Percentiles rank a stretch among this genome's conserved stretches.
Evolutionary conservation across 1,140 invertebrate species (phyloP).

Genomic region (Drosophila subobscura): DNA sequence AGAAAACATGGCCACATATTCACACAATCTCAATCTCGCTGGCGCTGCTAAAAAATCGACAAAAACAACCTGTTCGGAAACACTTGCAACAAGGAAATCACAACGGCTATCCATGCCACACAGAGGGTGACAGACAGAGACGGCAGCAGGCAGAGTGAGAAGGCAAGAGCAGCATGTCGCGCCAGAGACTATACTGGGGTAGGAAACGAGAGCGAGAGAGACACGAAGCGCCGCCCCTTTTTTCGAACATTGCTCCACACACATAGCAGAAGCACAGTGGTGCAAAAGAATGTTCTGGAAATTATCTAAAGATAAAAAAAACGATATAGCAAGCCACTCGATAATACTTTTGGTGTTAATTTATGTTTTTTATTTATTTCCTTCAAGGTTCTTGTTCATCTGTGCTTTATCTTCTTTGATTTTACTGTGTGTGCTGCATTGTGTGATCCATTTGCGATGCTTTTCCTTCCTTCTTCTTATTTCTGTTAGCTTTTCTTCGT

Average conservation of each 20-base stretch:
- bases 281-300: background rate
- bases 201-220: constrained; percentile 28
- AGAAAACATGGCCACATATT: constrained; percentile 75
- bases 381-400: too few species aligned
- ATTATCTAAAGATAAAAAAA: too few species aligned
- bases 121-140: constrained; percentile 29
- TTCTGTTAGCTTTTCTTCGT: background rate
- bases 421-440: too few species aligned
- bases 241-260: constrained; percentile 47
- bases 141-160: constrained; percentile 21
- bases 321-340: too few species aligned
- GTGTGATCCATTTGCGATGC: too few species aligned
- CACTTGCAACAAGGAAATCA: constrained; percentile 82
- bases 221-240: constrained; percentile 73
- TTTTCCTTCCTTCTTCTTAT: too few species aligned
- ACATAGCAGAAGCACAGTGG: constrained; percentile 46
- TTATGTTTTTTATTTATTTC: too few species aligned
- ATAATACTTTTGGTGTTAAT: too few species aligned
- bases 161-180: constrained; percentile 16
- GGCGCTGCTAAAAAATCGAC: constrained; percentile 81
- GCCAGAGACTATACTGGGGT: constrained; percentile 30
- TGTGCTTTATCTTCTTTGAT: too few species aligned
- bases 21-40: constrained; percentile 75
- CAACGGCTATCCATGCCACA: constrained; percentile 8
- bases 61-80: constrained; percentile 83